Evolutionary conservation across 2,888 invertebrate species (phyloP).

Genomic region (Itoplectis maculator): DNA sequence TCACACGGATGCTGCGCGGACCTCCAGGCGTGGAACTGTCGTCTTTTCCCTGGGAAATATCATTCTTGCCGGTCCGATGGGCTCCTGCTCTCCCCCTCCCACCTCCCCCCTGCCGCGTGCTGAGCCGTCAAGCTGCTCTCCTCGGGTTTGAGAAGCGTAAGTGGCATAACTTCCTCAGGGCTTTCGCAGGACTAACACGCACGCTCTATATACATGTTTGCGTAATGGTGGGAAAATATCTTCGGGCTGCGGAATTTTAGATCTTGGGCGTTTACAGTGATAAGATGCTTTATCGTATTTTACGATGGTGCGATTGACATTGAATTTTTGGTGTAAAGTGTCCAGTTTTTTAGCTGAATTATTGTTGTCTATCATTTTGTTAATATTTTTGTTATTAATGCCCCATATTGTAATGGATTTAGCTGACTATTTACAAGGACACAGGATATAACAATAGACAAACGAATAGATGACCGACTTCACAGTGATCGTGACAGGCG

Average conservation of each 20-base stretch:
- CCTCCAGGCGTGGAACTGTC: slow-evolving; percentile 41
- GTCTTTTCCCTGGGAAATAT: slow-evolving; percentile 51
- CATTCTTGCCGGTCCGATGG: slow-evolving; percentile 53
- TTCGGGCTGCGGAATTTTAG: not conserved
- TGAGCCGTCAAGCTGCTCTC: slow-evolving; percentile 23
- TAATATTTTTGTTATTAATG: too few species aligned
- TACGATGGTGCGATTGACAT: not conserved
- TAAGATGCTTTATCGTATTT: not conserved
- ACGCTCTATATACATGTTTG: not conserved
- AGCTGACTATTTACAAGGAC: too few species aligned
- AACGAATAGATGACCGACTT: too few species aligned
- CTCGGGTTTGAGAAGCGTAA: slow-evolving; percentile 1
- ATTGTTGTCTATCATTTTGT: too few species aligned
- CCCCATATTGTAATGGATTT: too few species aligned
- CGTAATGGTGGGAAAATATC: slow-evolving; percentile 8
- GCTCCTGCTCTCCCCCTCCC: slow-evolving; percentile 41
- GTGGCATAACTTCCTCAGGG: slow-evolving; percentile 31
- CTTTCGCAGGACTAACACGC: not conserved
- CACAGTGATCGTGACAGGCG: too few species aligned
- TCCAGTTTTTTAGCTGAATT: too few species aligned
- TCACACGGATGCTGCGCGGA: slow-evolving; percentile 53
- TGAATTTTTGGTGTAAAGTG: not conserved
- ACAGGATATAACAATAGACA: too few species aligned
- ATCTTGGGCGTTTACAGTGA: not conserved
- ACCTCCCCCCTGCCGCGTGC: slow-evolving; percentile 29